Evolutionary conservation across 2,113 vertebrate species (phyloP).

Genomic region (Acanthochromis polyacanthus): DNA sequence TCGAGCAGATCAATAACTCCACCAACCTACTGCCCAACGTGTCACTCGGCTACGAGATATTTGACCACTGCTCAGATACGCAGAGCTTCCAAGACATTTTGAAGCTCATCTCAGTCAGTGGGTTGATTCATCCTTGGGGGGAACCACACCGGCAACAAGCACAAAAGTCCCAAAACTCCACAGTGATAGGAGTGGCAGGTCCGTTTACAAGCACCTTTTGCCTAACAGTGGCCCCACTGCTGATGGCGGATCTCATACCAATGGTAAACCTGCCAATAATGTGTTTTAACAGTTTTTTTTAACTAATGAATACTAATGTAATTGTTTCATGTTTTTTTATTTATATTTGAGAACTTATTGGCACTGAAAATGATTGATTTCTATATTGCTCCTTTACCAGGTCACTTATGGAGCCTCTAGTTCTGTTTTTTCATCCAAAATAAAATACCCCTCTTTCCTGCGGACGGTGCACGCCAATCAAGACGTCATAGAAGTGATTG

Average conservation of each 20-base stretch:
- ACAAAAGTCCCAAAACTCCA: too few species aligned
- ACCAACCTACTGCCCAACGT: conserved; percentile 86
- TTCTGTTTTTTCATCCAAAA: conserved; percentile 78
- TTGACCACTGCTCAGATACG: conserved; percentile 80
- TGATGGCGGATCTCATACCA: conserved; percentile 83
- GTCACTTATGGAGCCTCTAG: conserved; percentile 86
- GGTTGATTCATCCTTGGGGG: conserved; percentile 49
- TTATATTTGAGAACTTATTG: not conserved
- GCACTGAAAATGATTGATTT: not conserved
- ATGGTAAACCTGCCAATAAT: conserved; percentile 76
- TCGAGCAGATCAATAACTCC: conserved; percentile 91
- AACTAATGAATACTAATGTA: too few species aligned
- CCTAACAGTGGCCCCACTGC: conserved; percentile 73
- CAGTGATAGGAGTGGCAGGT: conserved; percentile 80
- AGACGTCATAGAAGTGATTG: conserved; percentile 81
- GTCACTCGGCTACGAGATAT: conserved; percentile 88
- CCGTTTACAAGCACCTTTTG: conserved; percentile 73
- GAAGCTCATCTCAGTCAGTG: conserved; percentile 59
- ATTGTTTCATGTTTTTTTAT: too few species aligned
- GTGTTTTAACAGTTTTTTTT: too few species aligned
- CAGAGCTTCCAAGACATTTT: conserved; percentile 79
- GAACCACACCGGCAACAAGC: conserved; percentile 16
- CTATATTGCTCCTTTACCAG: conserved; percentile 73
- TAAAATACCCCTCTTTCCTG: conserved; percentile 86
- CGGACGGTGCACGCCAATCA: conserved; percentile 85